These are phyloP conservation scores for Terebella lapidaria DNA, from an alignment of 2,888 invertebrate genomes.

Conservation along the genomic window DNA sequence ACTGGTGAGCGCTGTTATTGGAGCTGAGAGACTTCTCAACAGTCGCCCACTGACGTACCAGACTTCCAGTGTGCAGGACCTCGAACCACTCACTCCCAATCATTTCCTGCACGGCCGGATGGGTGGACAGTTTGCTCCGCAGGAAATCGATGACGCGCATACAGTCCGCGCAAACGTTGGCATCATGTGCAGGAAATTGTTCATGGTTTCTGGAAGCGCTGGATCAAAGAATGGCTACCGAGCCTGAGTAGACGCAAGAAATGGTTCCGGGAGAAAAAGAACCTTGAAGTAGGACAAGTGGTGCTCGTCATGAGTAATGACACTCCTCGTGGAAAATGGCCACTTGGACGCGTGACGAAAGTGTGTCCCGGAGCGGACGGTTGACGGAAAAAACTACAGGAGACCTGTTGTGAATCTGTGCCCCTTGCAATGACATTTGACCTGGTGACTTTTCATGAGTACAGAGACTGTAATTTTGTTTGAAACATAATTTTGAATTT, in stretches of 20 bases:
- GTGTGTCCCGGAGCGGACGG: background rate
- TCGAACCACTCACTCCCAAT: slow-evolving; percentile 4
- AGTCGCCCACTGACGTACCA: slow-evolving; percentile 1
- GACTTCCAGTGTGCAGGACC: background rate
- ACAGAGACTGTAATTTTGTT: no score
- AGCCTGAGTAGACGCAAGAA: background rate
- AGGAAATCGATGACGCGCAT: background rate
- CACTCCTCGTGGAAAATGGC: background rate
- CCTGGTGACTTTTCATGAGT: no score
- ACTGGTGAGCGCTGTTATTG: background rate
- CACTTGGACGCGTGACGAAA: background rate
- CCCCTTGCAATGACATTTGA: background rate
- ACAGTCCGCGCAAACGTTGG: background rate
- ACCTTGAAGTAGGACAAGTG: background rate
- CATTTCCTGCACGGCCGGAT: slow-evolving; percentile 3
- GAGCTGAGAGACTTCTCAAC: background rate
- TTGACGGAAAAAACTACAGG: background rate
- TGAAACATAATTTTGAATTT: no score
- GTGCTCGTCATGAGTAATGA: background rate
- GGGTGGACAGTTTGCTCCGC: background rate
- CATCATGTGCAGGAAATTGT: background rate
- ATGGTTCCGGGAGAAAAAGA: background rate
- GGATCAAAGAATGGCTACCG: background rate
- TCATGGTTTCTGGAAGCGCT: background rate
- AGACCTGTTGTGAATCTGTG: background rate